These are phyloP conservation scores for Julus scanicus DNA, from an alignment of 2,888 invertebrate genomes.

Conservation along the genomic window DNA sequence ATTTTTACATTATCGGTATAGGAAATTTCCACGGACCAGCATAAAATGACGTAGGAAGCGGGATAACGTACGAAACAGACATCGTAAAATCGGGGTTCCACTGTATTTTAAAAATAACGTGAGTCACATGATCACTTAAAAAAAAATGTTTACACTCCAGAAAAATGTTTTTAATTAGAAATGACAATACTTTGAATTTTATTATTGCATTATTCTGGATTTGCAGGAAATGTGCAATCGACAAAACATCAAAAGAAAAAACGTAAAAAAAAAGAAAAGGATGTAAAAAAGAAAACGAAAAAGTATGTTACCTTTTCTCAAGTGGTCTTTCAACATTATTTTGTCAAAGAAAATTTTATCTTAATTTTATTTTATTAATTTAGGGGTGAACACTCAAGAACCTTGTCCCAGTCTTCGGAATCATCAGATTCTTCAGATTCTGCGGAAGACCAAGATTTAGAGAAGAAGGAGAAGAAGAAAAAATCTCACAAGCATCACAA, in stretches of 20 bases:
- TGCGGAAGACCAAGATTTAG: not conserved
- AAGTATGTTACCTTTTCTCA: not conserved
- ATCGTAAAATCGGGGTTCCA: too few relatives aligned
- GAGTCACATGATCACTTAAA: too few relatives aligned
- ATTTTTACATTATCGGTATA: too few relatives aligned
- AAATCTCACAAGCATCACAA: conserved; percentile 27
- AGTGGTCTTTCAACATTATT: not conserved
- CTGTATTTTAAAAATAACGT: not conserved
- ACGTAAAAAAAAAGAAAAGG: conserved; percentile 10
- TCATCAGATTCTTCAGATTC: conserved; percentile 5
- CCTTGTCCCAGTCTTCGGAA: not conserved
- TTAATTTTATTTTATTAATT: not conserved
- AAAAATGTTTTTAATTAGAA: too few relatives aligned
- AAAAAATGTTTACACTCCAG: too few relatives aligned
- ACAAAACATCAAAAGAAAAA: not conserved
- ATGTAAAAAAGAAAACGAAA: not conserved
- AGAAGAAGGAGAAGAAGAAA: not conserved
- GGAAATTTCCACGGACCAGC: too few relatives aligned
- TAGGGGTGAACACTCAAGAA: not conserved
- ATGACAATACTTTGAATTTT: not conserved
- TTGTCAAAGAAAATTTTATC: not conserved
- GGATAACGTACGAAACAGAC: too few relatives aligned
- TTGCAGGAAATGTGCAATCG: not conserved
- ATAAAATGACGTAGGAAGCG: too few relatives aligned
- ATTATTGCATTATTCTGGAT: not conserved